Evolutionary conservation across 2,888 invertebrate genomes (phyloP).

Genomic region (Caenorhabditis sp.): DNA sequence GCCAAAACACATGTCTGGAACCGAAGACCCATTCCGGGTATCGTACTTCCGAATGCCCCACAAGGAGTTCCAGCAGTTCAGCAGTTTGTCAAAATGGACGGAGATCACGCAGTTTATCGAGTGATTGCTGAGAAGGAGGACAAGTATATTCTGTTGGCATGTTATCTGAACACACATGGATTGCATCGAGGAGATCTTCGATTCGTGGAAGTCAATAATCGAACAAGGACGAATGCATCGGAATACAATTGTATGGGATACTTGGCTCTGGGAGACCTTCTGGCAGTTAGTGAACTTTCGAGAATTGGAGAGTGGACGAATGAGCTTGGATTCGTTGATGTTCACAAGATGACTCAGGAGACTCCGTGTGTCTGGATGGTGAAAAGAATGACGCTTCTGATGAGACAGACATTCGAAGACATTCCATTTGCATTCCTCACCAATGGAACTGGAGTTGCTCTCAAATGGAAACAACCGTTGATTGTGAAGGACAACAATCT

Average conservation of each 20-base stretch:
- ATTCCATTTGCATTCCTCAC: slow-evolving; percentile 6
- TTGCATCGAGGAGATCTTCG: slow-evolving; percentile 43
- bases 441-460: slow-evolving; percentile 24
- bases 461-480: neutral
- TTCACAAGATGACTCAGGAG: neutral
- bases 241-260: slow-evolving; percentile 10
- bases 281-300: slow-evolving; percentile 26
- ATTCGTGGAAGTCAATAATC: slow-evolving; percentile 37
- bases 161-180: slow-evolving; percentile 28
- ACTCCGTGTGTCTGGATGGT: slow-evolving; percentile 32
- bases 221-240: slow-evolving; percentile 10
- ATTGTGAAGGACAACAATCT: neutral
- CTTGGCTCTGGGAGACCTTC: slow-evolving; percentile 22
- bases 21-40: neutral
- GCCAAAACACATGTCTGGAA: slow-evolving; percentile 18
- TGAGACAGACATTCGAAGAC: neutral
- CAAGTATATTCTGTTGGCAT: slow-evolving; percentile 39
- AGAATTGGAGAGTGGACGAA: neutral
- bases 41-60: neutral
- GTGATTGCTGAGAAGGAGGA: slow-evolving; percentile 8
- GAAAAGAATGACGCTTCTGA: slow-evolving; percentile 2
- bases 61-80: neutral
- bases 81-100: slow-evolving; percentile 4
- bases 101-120: slow-evolving; percentile 26
- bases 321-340: neutral